These are phyloP conservation scores for Drosophila meridionalis DNA, from an alignment of 2,888 invertebrate genomes.

Conservation along the genomic window DNA sequence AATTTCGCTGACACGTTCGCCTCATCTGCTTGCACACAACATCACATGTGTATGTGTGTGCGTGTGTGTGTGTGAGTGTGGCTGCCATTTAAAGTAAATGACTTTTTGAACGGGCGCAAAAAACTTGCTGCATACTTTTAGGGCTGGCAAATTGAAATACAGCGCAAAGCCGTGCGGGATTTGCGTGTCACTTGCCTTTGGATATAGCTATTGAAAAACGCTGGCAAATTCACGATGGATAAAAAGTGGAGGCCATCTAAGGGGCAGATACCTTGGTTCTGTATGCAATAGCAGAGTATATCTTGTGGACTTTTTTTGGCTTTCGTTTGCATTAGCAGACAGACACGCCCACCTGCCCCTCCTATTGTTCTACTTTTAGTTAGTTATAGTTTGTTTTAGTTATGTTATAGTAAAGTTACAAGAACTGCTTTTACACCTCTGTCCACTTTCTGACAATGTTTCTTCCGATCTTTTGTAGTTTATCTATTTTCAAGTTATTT, in stretches of 20 bases:
- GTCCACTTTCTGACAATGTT: too few species aligned
- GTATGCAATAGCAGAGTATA: too few species aligned
- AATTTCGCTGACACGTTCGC: conserved; percentile 64
- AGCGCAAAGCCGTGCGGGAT: conserved; percentile 18
- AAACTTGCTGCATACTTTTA: conserved; percentile 50
- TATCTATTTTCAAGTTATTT: too few species aligned
- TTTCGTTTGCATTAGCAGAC: too few species aligned
- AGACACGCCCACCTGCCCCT: too few species aligned
- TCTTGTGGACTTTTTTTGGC: too few species aligned
- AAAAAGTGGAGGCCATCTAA: not conserved
- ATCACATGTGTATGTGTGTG: conserved; percentile 18
- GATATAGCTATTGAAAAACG: conserved; percentile 54
- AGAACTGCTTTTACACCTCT: too few species aligned
- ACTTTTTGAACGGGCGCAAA: conserved; percentile 18
- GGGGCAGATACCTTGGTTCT: too few species aligned
- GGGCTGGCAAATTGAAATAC: conserved; percentile 39
- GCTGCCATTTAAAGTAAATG: conserved; percentile 44
- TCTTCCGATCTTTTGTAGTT: too few species aligned
- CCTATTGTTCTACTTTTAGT: too few species aligned
- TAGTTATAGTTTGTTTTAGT: too few species aligned
- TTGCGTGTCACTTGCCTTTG: conserved; percentile 16
- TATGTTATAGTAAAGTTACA: too few species aligned
- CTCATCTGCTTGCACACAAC: conserved; percentile 24
- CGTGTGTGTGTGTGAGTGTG: not conserved
- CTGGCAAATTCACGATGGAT: conserved; percentile 4